Evolutionary conservation across 2,888 invertebrate genomes (phyloP).

Genomic region (Elysia crispata): DNA sequence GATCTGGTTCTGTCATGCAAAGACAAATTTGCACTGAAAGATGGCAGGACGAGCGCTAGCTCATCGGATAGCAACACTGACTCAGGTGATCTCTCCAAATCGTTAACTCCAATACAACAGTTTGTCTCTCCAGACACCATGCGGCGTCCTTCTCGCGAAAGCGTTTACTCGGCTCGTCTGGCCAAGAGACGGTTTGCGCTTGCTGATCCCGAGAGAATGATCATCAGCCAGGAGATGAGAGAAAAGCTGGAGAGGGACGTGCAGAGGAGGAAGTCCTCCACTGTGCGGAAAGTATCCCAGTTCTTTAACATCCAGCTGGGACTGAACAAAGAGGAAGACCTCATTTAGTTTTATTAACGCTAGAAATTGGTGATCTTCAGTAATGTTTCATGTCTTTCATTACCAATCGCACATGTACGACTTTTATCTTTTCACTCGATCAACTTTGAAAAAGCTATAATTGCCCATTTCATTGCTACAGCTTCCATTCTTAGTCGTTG

Average conservation of each 20-base stretch:
- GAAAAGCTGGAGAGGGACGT: constrained; percentile 60
- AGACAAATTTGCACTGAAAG: too few relatives aligned
- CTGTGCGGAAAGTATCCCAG: constrained; percentile 56
- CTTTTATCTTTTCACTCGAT: too few relatives aligned
- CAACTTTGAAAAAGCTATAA: too few relatives aligned
- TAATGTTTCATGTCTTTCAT: too few relatives aligned
- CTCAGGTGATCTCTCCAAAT: background rate
- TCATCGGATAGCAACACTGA: too few relatives aligned
- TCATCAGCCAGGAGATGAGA: constrained; percentile 59
- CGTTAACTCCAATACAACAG: background rate
- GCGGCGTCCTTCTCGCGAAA: background rate
- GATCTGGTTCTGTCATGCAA: too few relatives aligned
- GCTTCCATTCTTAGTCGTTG: too few relatives aligned
- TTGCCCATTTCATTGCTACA: too few relatives aligned
- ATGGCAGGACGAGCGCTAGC: too few relatives aligned
- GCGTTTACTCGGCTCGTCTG: constrained; percentile 14
- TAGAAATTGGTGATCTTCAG: background rate
- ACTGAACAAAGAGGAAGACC: constrained; percentile 61
- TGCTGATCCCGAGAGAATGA: constrained; percentile 60
- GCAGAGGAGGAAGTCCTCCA: constrained; percentile 54
- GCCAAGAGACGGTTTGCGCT: constrained; percentile 56
- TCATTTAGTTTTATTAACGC: constrained; percentile 39
- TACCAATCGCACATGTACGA: too few relatives aligned
- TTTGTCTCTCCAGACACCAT: background rate
- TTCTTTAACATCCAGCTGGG: constrained; percentile 56